Evolutionary conservation across 2,113 vertebrate genomes (phyloP), one percentile per base, ranked within the genome.

Genomic region (Pseudopodoces humilis): DNA sequence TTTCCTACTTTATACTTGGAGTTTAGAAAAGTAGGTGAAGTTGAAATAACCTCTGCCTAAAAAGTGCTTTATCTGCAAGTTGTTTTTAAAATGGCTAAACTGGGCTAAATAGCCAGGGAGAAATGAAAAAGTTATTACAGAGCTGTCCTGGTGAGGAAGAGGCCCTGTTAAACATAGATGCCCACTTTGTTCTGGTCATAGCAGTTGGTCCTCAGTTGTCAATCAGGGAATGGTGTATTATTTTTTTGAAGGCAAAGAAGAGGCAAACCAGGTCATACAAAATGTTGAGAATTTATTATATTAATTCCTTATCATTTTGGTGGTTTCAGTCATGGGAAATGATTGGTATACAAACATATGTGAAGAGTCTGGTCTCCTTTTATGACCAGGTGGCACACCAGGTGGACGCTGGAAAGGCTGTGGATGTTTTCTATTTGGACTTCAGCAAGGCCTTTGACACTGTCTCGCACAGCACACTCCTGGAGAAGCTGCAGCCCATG

Each of bases 111-210:
- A 43, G 16, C 8, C 27, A 30, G 31, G 39, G 20, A 52, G 23
- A 59, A 74, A 55, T 6, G n/a, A 50, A 10, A 3, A n/a, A 41
- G 27, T 35, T 68, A 28, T 49, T 35, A 2, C 2, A 35, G 39
- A 18, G 39, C 39, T 63, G 30, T 39, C 37, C 27, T 17, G 44
- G 44, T 41, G 35, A 53, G 30, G 22, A 68, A 20, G 27, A 19
- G 6, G 6, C 20, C 18, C 46, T 70, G 33, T 13, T 24, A 13
- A 64, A 31, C 3, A 0, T 5, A 11, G 37, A 27, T 49, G 8
- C 24, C 24, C 0, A 0, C 28, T 55, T n/a, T 23, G 22, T 37
- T 49, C 64, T 62, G 21, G 7, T 52, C 2, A 0, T 15, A 35
- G 31, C 21, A 5, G 4, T 74, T 53, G 22, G 33, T 37, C 15